Evolutionary conservation across 2,797 vertebrate species (phyloP).

Genomic region (Pipistrellus kuhlii): DNA sequence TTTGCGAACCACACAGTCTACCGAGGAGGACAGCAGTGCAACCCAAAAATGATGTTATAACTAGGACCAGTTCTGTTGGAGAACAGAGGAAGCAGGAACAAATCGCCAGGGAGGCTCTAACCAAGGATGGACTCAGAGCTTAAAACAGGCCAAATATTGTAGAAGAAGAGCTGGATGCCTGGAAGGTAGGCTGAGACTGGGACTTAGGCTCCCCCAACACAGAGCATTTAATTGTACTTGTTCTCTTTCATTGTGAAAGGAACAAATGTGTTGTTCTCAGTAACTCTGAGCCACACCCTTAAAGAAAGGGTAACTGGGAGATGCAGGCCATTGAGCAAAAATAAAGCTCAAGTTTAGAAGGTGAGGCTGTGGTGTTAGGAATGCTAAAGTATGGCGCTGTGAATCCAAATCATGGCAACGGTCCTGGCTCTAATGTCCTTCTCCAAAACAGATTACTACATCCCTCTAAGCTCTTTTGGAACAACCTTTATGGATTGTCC

Average conservation of each 20-base stretch:
- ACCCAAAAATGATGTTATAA: background rate
- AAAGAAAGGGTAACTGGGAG: background rate
- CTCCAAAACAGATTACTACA: background rate
- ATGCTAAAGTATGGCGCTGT: accelerated
- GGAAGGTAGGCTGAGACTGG: too few relatives aligned
- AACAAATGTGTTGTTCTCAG: background rate
- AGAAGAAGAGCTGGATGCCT: background rate
- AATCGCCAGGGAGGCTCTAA: background rate
- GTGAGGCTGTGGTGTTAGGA: background rate
- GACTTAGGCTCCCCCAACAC: background rate
- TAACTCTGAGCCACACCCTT: background rate
- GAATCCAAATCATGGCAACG: background rate
- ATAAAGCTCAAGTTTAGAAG: background rate
- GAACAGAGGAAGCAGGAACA: background rate
- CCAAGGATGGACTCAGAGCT: background rate
- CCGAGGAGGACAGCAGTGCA: background rate
- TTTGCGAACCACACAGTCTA: background rate
- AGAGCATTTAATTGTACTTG: background rate
- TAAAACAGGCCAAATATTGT: background rate
- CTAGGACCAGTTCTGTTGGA: background rate
- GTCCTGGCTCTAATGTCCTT: background rate
- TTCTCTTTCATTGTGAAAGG: background rate
- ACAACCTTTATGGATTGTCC: background rate
- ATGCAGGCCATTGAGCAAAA: background rate
- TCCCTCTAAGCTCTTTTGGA: background rate